Base-by-base conservation (phyloP, 2,113 vertebrate genomes). In the Pholis gunnellus region DNA sequence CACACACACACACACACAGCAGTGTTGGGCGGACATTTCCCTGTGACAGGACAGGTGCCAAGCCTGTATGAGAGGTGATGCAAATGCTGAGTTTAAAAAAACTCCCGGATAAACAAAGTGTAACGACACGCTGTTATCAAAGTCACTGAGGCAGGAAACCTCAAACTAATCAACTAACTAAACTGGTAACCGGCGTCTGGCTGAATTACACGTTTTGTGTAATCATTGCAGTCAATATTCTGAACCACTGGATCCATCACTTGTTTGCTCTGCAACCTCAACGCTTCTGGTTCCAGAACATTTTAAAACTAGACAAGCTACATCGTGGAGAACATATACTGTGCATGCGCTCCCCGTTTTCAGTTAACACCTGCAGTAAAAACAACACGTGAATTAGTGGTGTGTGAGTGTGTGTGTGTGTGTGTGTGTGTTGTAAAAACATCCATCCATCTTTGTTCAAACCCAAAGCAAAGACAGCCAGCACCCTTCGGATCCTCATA, bases 11-110 rank as follows among this genome's bases (percentile, higher is more conserved):
- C 29, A 31, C 36, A 79, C 63, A 59, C 18, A 5, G 18, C 6
- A 18, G 42, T 11, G 63, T 25, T 40, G 52, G 46, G 27, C 17
- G 3, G 59, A 85, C 46, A 73, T 84, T 75, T 25, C 34, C 44
- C 70, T 63, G 25, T 38, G n/a, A 7, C 1, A 20, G 14, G 9
- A 75, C 71, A 50, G 34, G 50, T 75, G 31, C 2, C 20, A 1
- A 17, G 17, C 20, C 2, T 6, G 36, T 6, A 25, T 36, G 9
- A 38, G 29, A 61, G 73, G 66, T 38, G 44, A 25, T 11, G 11
- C 18, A 20, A 60, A 18, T 17, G 27, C 38, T 38, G 71, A 65
- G 22, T 64, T 29, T 68, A 22, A 56, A n/a, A 54, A n/a, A 67
- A 54, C 3, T 11, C 9, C 31, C 18, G 27, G 31, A 63, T 50